phyloP scores from a whole-genome alignment of 2,888 invertebrate genomes.

The Rhyacophila evoluta region DNA sequence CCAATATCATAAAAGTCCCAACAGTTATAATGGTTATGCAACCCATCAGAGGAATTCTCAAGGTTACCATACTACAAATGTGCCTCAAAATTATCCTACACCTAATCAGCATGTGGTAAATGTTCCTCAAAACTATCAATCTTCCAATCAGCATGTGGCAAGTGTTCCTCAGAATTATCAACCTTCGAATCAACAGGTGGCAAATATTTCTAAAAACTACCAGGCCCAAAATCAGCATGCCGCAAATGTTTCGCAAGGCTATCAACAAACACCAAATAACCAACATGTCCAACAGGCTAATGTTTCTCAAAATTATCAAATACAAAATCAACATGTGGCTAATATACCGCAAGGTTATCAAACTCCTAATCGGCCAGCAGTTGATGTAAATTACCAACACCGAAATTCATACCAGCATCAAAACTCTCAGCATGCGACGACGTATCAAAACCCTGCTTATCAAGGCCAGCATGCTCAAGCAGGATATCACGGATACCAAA shows the following conservation, averaged over 20 bases:
- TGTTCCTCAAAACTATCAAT: slow-evolving; percentile 58
- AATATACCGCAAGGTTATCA: background rate
- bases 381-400: background rate
- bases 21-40: slow-evolving; percentile 60
- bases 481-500: slow-evolving; percentile 62
- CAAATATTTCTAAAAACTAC: slow-evolving; percentile 57
- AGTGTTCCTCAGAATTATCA: background rate
- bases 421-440: slow-evolving; percentile 59
- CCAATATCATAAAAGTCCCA: slow-evolving; percentile 64
- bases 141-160: slow-evolving; percentile 58
- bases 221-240: slow-evolving; percentile 44
- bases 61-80: slow-evolving; percentile 57
- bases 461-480: slow-evolving; percentile 18
- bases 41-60: slow-evolving; percentile 64
- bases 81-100: background rate
- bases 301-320: background rate
- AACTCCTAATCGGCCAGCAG: slow-evolving; percentile 4
- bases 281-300: slow-evolving; percentile 15
- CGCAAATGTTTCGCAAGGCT: background rate
- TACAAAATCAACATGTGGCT: slow-evolving; percentile 26
- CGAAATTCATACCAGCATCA: slow-evolving; percentile 13
- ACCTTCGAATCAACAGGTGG: background rate
- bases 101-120: background rate
- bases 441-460: slow-evolving; percentile 6
- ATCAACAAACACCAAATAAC: background rate